A percentile compares a stretch with the other conserved stretches of the same genome.
These are phyloP conservation scores for Lagria hirta DNA, from an alignment of 2,888 invertebrate genomes.

Conservation along the genomic window DNA sequence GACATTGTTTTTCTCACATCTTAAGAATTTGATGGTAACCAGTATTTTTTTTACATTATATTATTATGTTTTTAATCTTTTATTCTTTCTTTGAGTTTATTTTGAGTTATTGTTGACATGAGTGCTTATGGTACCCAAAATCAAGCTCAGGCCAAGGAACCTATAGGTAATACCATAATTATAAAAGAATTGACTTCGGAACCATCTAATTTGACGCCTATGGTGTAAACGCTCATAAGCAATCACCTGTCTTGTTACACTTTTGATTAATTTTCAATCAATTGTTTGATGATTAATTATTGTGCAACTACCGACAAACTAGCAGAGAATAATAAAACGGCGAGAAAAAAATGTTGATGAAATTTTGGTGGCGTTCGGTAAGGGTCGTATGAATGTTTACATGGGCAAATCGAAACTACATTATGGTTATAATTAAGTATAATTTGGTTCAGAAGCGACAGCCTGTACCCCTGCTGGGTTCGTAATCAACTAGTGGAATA, in stretches of 20 bases:
- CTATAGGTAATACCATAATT: constrained; percentile 39
- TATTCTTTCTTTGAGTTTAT: no score
- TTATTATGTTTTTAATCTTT: no score
- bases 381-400: constrained; percentile 45
- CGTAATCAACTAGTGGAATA: constrained; percentile 54
- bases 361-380: constrained; percentile 19
- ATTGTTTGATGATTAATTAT: constrained; percentile 55
- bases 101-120: no score
- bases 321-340: constrained; percentile 6
- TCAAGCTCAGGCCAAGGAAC: no score
- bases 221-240: constrained; percentile 54
- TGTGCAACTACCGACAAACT: constrained; percentile 16
- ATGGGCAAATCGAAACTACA: constrained; percentile 50
- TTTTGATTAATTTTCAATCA: constrained; percentile 57
- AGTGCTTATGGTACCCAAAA: no score
- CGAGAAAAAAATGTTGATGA: constrained; percentile 19
- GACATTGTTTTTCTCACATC: no score
- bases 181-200: constrained; percentile 43
- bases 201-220: constrained; percentile 54
- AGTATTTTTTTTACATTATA: no score
- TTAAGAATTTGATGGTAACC: no score
- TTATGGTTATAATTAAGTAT: constrained; percentile 52
- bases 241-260: constrained; percentile 57
- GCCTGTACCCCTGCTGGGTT: constrained; percentile 50
- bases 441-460: constrained; percentile 52